These are phyloP conservation scores for Ciona savignyi DNA, from an alignment of 23 tunicate species.

Conservation along the genomic window DNA sequence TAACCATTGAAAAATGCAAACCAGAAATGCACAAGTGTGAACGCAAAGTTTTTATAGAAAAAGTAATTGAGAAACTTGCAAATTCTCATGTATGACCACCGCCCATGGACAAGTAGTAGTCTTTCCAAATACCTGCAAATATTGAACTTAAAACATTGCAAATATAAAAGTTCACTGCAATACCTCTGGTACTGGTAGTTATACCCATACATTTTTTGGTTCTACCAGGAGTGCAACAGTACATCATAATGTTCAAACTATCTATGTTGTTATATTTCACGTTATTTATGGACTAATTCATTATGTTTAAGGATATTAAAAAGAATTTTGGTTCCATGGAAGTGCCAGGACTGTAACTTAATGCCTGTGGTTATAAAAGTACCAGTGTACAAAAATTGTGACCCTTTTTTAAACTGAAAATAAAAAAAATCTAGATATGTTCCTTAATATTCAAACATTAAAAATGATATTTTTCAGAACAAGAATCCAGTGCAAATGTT, in stretches of 20 bases:
- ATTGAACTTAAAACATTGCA: too few species aligned
- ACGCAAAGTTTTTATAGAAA: conserved; percentile 97
- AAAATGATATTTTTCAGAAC: background rate
- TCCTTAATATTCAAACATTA: background rate
- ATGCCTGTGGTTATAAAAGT: too few species aligned
- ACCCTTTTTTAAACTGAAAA: too few species aligned
- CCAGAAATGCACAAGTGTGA: conserved; percentile 95
- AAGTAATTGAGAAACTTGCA: conserved; percentile 86
- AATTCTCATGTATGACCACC: conserved; percentile 98
- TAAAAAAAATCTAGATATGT: background rate
- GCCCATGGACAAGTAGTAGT: conserved; percentile 90
- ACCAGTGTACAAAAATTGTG: too few species aligned
- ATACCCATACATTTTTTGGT: too few species aligned
- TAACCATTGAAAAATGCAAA: conserved; percentile 80
- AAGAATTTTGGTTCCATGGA: too few species aligned
- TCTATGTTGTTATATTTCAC: background rate
- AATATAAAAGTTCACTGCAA: too few species aligned
- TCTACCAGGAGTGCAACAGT: background rate
- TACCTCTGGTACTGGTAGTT: too few species aligned
- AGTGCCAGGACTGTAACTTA: too few species aligned
- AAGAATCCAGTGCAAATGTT: background rate
- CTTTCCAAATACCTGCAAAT: conserved; percentile 79
- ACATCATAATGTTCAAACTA: background rate
- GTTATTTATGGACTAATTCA: too few species aligned
- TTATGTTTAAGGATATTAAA: too few species aligned